These are phyloP conservation scores for Falco concolor DNA, from an alignment of 2,797 vertebrate genomes.

Conservation along the genomic window DNA sequence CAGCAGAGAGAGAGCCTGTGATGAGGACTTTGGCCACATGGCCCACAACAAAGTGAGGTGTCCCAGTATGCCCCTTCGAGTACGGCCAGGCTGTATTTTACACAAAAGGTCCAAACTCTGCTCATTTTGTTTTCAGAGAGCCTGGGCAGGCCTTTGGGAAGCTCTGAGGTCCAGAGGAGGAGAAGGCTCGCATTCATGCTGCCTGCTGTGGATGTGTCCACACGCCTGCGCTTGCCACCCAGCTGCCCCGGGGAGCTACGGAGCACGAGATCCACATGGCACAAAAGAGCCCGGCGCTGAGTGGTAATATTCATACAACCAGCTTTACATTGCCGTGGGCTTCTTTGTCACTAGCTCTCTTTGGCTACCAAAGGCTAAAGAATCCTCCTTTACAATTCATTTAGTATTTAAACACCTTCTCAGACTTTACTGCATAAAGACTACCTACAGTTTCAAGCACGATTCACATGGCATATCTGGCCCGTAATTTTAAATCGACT, in stretches of 20 bases:
- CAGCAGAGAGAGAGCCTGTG: neutral
- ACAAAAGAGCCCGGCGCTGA: neutral
- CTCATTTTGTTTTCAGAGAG: neutral
- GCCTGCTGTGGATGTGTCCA: neutral
- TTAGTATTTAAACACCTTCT: neutral
- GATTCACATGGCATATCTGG: neutral
- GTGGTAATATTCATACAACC: neutral
- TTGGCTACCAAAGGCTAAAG: neutral
- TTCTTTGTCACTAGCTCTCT: neutral
- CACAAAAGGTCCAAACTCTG: neutral
- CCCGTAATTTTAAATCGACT: neutral
- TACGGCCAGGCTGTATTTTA: neutral
- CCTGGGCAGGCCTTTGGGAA: neutral
- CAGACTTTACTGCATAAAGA: neutral
- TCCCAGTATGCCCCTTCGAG: neutral
- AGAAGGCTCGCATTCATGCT: neutral
- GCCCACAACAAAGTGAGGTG: neutral
- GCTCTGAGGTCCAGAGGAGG: neutral
- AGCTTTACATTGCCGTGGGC: neutral
- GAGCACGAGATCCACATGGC: neutral
- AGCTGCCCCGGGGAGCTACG: neutral
- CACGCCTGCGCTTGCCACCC: neutral
- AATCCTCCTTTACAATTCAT: neutral
- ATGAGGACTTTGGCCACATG: fast-evolving
- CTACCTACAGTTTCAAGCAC: neutral